phyloP scores from a whole-genome alignment of 1,140 invertebrate genomes.

The Pseudomyrmex concolor region DNA sequence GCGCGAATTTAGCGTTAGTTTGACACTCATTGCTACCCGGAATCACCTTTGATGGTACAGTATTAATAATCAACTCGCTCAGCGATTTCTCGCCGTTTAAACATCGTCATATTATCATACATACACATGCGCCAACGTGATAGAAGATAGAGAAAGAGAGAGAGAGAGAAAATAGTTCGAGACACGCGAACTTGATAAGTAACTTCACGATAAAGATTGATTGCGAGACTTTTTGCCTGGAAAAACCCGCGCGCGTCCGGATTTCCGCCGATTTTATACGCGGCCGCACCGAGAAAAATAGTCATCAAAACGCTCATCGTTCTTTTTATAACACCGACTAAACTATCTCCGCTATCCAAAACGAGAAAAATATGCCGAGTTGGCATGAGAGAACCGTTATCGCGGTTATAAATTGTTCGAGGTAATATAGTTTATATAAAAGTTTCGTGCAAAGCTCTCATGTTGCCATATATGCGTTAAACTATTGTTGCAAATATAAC shows the following conservation, averaged over 20 bases:
- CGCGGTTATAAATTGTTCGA: not conserved
- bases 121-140: not conserved
- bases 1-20: conserved; percentile 56
- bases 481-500: conserved; percentile 7
- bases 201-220: conserved; percentile 59
- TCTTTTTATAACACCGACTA: not conserved
- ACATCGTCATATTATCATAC: conserved; percentile 67
- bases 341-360: conserved; percentile 14
- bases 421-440: conserved; percentile 8
- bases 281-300: conserved; percentile 23
- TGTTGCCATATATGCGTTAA: not conserved
- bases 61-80: conserved; percentile 47
- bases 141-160: no score
- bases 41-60: conserved; percentile 38
- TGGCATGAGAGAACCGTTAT: not conserved
- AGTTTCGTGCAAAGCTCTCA: not conserved
- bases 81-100: conserved; percentile 22
- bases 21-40: conserved; percentile 56
- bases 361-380: not conserved
- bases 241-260: not conserved
- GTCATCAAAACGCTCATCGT: not conserved
- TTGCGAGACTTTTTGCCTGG: conserved; percentile 44
- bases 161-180: no score
- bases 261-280: conserved; percentile 6
- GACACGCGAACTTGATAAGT: conserved; percentile 56